Evolutionary conservation across 1,140 invertebrate genomes (phyloP).

Genomic region (Myzus persicae): DNA sequence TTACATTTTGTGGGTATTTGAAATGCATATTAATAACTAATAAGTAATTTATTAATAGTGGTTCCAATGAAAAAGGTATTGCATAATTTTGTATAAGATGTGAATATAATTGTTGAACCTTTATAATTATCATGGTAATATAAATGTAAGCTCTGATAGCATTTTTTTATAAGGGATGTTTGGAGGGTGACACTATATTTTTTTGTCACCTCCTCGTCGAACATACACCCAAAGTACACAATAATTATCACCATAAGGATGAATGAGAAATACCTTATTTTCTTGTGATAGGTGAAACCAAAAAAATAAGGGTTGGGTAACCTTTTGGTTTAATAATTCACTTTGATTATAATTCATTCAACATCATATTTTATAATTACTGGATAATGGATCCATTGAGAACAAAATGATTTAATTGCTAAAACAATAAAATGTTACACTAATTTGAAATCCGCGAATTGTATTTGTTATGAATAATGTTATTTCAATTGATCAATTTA

Average conservation of each 20-base stretch:
- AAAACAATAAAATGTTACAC: not conserved
- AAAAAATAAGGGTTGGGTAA: not conserved
- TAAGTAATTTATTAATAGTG: not conserved
- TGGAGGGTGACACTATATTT: not conserved
- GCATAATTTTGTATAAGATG: not conserved
- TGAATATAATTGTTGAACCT: not conserved
- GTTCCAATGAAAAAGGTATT: not conserved
- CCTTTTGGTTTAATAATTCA: not conserved
- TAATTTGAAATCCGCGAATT: not conserved
- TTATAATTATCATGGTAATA: not conserved
- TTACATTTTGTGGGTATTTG: not conserved
- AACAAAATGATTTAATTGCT: not conserved
- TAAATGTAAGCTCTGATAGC: not conserved
- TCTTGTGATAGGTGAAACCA: not conserved
- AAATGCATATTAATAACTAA: not conserved
- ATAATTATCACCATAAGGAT: not conserved
- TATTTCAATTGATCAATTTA: not conserved
- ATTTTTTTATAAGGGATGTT: not conserved
- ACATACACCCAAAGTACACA: not conserved
- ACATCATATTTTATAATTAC: not conserved
- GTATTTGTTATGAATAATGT: not conserved
- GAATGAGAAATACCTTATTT: not conserved
- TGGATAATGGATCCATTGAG: not conserved
- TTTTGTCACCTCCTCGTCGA: not conserved
- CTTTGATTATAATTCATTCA: not conserved